Evolutionary conservation across 2,113 vertebrate species (phyloP).

Genomic region (Scatophagus argus): DNA sequence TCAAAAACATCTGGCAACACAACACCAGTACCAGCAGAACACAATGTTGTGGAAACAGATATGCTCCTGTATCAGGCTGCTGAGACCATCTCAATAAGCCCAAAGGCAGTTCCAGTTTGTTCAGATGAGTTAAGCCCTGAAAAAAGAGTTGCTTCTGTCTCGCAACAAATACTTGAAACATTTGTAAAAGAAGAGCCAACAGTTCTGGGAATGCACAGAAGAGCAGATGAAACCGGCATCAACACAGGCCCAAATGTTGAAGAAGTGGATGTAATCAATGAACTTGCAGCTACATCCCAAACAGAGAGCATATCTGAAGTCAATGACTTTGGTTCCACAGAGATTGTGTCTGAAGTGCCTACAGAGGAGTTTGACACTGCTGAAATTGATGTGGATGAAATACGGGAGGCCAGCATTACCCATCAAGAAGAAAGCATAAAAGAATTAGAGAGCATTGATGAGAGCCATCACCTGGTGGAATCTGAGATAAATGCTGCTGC

Average conservation of each 20-base stretch:
- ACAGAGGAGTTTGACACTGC: constrained; percentile 43
- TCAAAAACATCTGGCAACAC: constrained; percentile 89
- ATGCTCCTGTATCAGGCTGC: constrained; percentile 84
- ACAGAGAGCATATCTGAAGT: constrained; percentile 62
- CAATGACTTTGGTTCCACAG: constrained; percentile 56
- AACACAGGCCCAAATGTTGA: constrained; percentile 53
- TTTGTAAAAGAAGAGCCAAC: constrained; percentile 46
- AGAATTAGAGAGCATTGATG: constrained; percentile 27
- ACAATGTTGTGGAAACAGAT: constrained; percentile 78
- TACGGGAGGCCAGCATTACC: constrained; percentile 41
- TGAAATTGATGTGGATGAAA: constrained; percentile 46
- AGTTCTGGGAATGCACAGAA: constrained; percentile 36
- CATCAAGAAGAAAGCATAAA: constrained; percentile 13
- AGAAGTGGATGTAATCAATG: constrained; percentile 53
- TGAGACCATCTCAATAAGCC: constrained; percentile 81
- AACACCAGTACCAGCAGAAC: constrained; percentile 87
- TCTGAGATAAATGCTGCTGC: constrained; percentile 14
- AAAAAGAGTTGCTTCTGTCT: constrained; percentile 42
- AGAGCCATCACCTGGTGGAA: constrained; percentile 11
- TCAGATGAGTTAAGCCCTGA: constrained; percentile 51
- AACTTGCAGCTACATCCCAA: constrained; percentile 26
- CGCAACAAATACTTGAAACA: constrained; percentile 55
- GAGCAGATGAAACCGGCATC: constrained; percentile 54
- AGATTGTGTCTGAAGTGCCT: constrained; percentile 49
- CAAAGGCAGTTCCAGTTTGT: constrained; percentile 32